These are phyloP conservation scores for Ptiloglossa arizonensis DNA, from an alignment of 1,140 invertebrate genomes.

Conservation along the genomic window DNA sequence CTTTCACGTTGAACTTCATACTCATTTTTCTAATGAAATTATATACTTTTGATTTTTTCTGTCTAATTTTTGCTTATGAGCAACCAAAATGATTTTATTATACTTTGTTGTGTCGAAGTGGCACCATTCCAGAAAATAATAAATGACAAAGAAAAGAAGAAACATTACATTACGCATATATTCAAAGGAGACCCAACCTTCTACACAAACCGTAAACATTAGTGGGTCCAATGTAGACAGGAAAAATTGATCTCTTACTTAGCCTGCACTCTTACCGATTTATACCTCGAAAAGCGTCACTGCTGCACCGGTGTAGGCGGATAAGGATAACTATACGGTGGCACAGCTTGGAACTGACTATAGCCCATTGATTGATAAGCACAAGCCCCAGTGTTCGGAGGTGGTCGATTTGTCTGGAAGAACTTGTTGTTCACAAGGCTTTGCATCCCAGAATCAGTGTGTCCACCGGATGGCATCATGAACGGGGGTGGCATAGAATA, in stretches of 20 bases:
- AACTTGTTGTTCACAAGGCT: slow-evolving; percentile 85
- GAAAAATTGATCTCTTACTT: slow-evolving; percentile 63
- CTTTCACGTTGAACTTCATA: neutral
- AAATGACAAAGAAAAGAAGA: slow-evolving; percentile 59
- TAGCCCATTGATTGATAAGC: slow-evolving; percentile 84
- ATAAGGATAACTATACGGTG: slow-evolving; percentile 82
- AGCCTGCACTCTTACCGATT: slow-evolving; percentile 61
- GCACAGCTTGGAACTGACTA: slow-evolving; percentile 80
- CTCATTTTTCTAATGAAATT: neutral
- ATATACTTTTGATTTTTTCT: neutral
- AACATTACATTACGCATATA: slow-evolving; percentile 57
- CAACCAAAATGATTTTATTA: neutral
- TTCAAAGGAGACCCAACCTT: slow-evolving; percentile 49
- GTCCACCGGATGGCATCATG: slow-evolving; percentile 80
- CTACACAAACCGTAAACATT: slow-evolving; percentile 53
- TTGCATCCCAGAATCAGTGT: slow-evolving; percentile 81
- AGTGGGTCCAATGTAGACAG: slow-evolving; percentile 43
- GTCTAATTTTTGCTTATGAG: neutral
- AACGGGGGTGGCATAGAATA: slow-evolving; percentile 82
- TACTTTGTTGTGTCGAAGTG: neutral
- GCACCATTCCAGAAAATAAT: slow-evolving; percentile 59
- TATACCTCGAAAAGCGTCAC: slow-evolving; percentile 72
- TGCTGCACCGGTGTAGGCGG: slow-evolving; percentile 81
- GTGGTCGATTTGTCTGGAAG: slow-evolving; percentile 83
- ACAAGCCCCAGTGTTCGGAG: slow-evolving; percentile 82